Conservation (phyloP, 2,113 vertebrate species). For the Stigmatopora argus region DNA sequence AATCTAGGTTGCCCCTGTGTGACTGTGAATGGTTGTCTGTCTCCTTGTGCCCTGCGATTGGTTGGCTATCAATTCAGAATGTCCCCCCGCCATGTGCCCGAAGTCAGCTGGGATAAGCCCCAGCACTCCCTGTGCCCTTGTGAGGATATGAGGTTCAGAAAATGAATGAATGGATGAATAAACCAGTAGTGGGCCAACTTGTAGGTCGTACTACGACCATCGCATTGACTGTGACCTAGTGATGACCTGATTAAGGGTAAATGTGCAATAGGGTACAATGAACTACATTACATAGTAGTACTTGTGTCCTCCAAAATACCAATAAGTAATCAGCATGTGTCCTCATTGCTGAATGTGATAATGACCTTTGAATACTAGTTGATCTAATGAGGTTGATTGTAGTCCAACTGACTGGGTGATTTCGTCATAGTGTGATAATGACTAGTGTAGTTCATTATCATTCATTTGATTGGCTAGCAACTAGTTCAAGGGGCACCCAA, state of each 20-base stretch:
- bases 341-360: background rate
- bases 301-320: background rate
- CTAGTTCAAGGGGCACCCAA: too few species aligned
- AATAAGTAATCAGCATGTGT: background rate
- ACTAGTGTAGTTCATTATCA: background rate
- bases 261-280: background rate
- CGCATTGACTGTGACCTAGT: background rate
- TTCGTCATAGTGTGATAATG: background rate
- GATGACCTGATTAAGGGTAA: background rate
- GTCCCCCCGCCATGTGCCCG: too few species aligned
- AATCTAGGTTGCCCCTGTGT: too few species aligned
- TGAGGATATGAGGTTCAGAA: too few species aligned
- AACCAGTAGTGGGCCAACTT: background rate
- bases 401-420: background rate
- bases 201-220: background rate
- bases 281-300: background rate
- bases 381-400: background rate
- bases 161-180: background rate
- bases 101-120: too few species aligned
- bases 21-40: too few species aligned
- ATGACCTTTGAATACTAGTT: background rate
- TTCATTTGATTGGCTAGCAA: too few species aligned
- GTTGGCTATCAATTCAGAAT: too few species aligned
- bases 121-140: too few species aligned
- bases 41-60: too few species aligned